A percentile compares a stretch with the other conserved stretches of the same genome.
Conservation (phyloP, 2,113 vertebrate genomes). For the Eulemur macaco region DNA sequence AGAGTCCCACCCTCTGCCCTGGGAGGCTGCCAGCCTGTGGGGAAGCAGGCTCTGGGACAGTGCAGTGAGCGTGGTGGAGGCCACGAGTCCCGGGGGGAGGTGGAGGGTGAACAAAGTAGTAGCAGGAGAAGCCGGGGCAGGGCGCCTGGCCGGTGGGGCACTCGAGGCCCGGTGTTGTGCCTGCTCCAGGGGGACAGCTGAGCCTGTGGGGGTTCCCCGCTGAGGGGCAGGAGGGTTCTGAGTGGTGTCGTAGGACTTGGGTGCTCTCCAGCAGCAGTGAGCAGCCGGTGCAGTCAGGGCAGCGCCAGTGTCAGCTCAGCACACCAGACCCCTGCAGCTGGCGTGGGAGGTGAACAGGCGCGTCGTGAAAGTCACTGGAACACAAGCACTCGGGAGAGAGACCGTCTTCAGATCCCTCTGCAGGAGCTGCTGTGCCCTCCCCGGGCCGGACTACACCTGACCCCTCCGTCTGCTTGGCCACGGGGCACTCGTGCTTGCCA, state of each 20-base stretch:
- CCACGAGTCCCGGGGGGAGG: fast-evolving
- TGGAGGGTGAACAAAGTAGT: background rate
- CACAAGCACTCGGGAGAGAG: background rate
- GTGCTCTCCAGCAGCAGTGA: background rate
- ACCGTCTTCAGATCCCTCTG: background rate
- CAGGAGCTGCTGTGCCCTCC: no score
- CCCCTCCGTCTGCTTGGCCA: background rate
- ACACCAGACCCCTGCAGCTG: no score
- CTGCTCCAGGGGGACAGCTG: background rate
- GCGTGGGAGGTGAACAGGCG: no score
- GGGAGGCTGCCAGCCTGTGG: background rate
- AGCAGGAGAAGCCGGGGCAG: background rate
- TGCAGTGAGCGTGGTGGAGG: background rate
- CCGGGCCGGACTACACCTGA: no score
- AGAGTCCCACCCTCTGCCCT: background rate
- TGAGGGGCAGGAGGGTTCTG: background rate
- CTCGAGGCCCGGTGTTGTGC: background rate
- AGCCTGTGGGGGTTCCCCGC: no score
- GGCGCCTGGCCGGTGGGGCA: background rate
- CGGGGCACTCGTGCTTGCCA: no score
- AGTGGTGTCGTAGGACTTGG: background rate
- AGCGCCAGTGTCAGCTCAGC: no score
- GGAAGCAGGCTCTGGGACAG: background rate
- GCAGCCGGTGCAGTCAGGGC: background rate
- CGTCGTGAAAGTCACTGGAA: no score